Evolutionary conservation across 2,888 invertebrate species (phyloP).

Genomic region (Ophioninae sp.): DNA sequence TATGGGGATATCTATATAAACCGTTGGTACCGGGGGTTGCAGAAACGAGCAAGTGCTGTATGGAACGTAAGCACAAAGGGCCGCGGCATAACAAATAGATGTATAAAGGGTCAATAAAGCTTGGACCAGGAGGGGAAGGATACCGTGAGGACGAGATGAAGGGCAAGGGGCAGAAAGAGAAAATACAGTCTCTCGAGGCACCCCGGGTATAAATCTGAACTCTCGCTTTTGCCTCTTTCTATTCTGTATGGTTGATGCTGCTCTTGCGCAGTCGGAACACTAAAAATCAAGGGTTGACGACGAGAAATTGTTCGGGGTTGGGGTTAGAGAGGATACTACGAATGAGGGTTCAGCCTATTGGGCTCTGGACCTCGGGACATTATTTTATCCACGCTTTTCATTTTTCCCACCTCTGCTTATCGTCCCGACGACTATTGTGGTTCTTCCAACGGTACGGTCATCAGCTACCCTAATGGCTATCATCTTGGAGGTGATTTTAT

Average conservation of each 20-base stretch:
- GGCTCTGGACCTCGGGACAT: constrained; percentile 35
- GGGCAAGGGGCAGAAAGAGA: constrained; percentile 56
- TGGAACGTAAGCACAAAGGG: constrained; percentile 77
- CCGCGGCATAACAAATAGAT: constrained; percentile 81
- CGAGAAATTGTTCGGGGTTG: constrained; percentile 66
- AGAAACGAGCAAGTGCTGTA: constrained; percentile 68
- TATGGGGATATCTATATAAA: background rate
- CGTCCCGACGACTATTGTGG: constrained; percentile 28
- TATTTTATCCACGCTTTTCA: constrained; percentile 47
- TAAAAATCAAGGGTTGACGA: constrained; percentile 77
- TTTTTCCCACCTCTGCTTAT: constrained; percentile 53
- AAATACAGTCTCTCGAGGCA: constrained; percentile 75
- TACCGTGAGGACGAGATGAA: constrained; percentile 54
- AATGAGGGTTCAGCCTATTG: constrained; percentile 52
- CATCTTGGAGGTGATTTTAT: background rate
- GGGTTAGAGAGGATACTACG: constrained; percentile 32
- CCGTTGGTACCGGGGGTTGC: constrained; percentile 22
- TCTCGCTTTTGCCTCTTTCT: constrained; percentile 72
- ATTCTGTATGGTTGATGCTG: constrained; percentile 44
- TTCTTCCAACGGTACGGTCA: background rate
- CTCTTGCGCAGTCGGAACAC: constrained; percentile 72
- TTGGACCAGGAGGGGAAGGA: constrained; percentile 65
- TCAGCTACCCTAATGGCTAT: constrained; percentile 3
- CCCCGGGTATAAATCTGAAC: constrained; percentile 79
- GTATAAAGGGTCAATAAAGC: constrained; percentile 81